Percentiles rank a stretch among this genome's conserved stretches.
Evolutionary conservation across 2,888 invertebrate species (phyloP).

Genomic region (Cremastinae sp.): DNA sequence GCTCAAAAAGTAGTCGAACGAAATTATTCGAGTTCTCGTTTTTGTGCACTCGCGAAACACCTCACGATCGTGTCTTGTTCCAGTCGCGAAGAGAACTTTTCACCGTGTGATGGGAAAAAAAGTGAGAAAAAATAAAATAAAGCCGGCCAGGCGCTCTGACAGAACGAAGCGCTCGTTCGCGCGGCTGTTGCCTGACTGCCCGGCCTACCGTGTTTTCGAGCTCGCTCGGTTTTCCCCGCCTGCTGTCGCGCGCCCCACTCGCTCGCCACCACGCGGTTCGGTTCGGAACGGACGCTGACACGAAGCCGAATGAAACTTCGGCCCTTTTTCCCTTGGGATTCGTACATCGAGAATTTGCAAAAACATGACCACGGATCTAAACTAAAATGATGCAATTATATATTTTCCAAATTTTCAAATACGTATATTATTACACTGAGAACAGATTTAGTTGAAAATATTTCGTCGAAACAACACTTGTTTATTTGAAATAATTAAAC

Average conservation of each 20-base stretch:
- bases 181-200: slow-evolving; percentile 64
- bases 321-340: no score
- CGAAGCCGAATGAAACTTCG: no score
- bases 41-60: no score
- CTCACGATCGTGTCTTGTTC: neutral
- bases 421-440: no score
- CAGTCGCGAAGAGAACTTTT: neutral
- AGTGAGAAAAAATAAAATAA: neutral
- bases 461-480: no score
- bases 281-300: slow-evolving; percentile 3
- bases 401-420: no score
- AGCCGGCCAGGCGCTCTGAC: slow-evolving; percentile 10
- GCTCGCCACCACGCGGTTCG: slow-evolving; percentile 23
- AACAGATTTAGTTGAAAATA: no score
- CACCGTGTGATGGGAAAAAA: neutral
- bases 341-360: no score
- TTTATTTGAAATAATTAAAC: no score
- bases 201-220: slow-evolving; percentile 67
- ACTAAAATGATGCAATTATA: no score
- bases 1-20: no score
- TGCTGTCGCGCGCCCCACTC: slow-evolving; percentile 20
- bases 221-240: slow-evolving; percentile 53
- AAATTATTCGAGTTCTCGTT: neutral
- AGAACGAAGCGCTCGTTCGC: slow-evolving; percentile 54
- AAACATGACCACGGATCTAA: no score